Evolutionary conservation across 2,113 vertebrate species (phyloP).

Genomic region (Ailuropoda melanoleuca): DNA sequence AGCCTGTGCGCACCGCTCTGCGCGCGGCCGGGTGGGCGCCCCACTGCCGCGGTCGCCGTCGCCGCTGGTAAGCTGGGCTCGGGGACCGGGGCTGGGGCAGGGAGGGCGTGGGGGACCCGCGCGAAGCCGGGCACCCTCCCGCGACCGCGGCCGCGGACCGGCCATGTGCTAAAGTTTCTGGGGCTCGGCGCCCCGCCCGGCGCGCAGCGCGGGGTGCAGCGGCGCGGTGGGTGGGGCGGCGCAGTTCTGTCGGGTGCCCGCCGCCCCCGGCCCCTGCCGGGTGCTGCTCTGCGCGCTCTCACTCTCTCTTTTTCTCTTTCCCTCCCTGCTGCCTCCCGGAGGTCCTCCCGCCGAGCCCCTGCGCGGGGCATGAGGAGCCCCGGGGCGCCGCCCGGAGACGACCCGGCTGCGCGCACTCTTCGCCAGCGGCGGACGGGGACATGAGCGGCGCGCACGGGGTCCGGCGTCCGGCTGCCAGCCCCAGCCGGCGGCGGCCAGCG

Average conservation of each 20-base stretch:
- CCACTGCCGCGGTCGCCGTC: background rate
- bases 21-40: slow-evolving; percentile 21
- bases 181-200: slow-evolving; percentile 54
- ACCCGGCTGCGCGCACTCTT: slow-evolving; percentile 88
- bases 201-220: slow-evolving; percentile 36
- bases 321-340: slow-evolving; percentile 66
- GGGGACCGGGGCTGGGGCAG: background rate
- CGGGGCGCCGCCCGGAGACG: slow-evolving; percentile 87
- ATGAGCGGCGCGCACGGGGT: slow-evolving; percentile 83
- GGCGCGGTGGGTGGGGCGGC: slow-evolving; percentile 65
- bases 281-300: slow-evolving; percentile 31
- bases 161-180: slow-evolving; percentile 83
- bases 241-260: background rate
- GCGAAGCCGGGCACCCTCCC: background rate
- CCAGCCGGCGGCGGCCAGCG: slow-evolving; percentile 84
- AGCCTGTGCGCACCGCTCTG: slow-evolving; percentile 10
- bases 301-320: slow-evolving; percentile 36
- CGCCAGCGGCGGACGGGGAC: slow-evolving; percentile 85
- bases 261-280: background rate
- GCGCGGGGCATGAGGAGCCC: slow-evolving; percentile 87
- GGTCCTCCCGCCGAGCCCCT: slow-evolving; percentile 78
- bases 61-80: slow-evolving; percentile 57
- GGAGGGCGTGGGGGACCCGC: background rate
- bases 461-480: slow-evolving; percentile 84
- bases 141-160: slow-evolving; percentile 31